These are phyloP conservation scores for Ranitomeya variabilis DNA, from an alignment of 2,113 vertebrate genomes.

Conservation along the genomic window DNA sequence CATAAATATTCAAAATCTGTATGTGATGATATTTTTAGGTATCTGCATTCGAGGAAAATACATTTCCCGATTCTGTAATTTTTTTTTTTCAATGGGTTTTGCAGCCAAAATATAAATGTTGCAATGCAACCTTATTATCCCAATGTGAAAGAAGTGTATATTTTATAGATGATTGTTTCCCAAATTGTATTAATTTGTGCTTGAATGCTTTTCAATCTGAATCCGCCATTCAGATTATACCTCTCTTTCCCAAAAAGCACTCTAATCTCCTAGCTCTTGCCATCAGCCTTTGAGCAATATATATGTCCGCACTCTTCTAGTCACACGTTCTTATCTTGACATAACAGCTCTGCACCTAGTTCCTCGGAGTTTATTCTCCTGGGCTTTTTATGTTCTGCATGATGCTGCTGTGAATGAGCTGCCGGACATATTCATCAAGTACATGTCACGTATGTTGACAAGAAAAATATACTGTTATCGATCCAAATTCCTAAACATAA, in stretches of 20 bases:
- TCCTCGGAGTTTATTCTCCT: slow-evolving; percentile 4
- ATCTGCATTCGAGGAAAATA: too few species aligned
- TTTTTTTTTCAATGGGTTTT: too few species aligned
- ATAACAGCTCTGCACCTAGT: slow-evolving; percentile 22
- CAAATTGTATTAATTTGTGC: background rate
- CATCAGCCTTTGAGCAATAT: background rate
- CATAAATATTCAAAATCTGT: too few species aligned
- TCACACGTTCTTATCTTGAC: slow-evolving; percentile 47
- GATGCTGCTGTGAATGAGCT: slow-evolving; percentile 12
- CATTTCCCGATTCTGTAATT: too few species aligned
- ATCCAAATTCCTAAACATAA: background rate
- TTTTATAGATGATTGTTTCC: too few species aligned
- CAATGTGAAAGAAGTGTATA: too few species aligned
- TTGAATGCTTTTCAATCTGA: background rate
- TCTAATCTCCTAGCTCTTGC: background rate
- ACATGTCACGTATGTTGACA: background rate
- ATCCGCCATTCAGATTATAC: slow-evolving; percentile 2
- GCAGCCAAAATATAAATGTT: too few species aligned
- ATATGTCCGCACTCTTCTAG: slow-evolving; percentile 27
- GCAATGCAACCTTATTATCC: too few species aligned
- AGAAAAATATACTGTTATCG: background rate
- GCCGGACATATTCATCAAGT: slow-evolving; percentile 14
- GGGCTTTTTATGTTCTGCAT: background rate
- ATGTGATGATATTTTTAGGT: too few species aligned
- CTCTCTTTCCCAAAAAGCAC: slow-evolving; percentile 27